These are phyloP conservation scores for Chrosomus eos DNA, from an alignment of 2,797 vertebrate genomes.

Conservation along the genomic window DNA sequence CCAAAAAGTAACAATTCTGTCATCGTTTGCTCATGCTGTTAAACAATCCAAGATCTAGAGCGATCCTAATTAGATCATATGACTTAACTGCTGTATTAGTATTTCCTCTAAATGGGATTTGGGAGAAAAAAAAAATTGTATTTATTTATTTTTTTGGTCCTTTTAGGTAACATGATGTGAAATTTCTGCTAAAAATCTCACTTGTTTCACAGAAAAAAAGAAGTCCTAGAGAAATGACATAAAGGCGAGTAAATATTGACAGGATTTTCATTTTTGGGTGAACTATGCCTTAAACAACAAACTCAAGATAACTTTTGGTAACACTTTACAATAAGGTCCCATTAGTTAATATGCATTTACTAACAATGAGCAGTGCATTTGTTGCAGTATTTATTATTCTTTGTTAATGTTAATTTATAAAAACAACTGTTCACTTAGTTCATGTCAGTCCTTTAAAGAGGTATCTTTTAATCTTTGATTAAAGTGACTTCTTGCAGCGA, in stretches of 20 bases:
- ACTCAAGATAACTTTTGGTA: no score
- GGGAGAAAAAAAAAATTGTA: no score
- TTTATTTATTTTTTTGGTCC: no score
- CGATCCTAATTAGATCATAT: not conserved
- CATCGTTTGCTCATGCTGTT: not conserved
- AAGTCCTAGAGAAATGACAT: not conserved
- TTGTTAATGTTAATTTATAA: not conserved
- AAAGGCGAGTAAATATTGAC: not conserved
- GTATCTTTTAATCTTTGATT: not conserved
- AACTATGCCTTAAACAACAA: not conserved
- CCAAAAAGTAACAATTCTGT: not conserved
- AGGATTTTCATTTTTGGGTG: not conserved
- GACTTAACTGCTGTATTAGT: not conserved
- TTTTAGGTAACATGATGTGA: not conserved
- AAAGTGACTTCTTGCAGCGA: not conserved
- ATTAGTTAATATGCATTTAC: not conserved
- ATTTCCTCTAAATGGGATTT: not conserved
- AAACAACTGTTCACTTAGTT: not conserved
- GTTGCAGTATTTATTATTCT: not conserved
- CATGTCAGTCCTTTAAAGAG: no score
- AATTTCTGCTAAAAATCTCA: not conserved
- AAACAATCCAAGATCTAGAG: not conserved
- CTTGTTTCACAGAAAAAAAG: not conserved
- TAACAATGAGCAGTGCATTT: not conserved
- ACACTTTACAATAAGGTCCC: not conserved